Evolutionary conservation across 2,797 vertebrate species (phyloP).

Genomic region (Enteromius afrohamiltoni): DNA sequence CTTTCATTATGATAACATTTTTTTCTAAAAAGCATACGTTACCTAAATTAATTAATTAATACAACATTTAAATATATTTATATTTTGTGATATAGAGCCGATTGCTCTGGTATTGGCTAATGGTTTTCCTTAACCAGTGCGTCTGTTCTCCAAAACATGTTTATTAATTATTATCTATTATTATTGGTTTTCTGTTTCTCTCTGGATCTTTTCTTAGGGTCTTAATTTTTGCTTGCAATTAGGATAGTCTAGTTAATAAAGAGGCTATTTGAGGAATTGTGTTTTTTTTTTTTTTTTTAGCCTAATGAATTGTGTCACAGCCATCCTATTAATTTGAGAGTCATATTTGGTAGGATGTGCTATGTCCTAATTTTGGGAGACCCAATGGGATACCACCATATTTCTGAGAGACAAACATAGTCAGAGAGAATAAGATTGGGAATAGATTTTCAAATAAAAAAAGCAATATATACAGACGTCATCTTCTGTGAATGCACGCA

Average conservation of each 20-base stretch:
- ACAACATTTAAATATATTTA: not conserved
- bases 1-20: no score
- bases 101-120: not conserved
- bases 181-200: not conserved
- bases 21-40: no score
- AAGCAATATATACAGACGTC: not conserved
- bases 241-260: constrained; percentile 53
- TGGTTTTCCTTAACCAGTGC: not conserved
- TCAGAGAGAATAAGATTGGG: not conserved
- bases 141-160: not conserved
- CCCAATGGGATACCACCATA: constrained; percentile 27
- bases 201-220: constrained; percentile 9
- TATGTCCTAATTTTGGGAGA: constrained; percentile 51
- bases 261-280: constrained; percentile 48
- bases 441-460: constrained; percentile 8
- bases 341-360: constrained; percentile 26
- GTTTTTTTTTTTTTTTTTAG: not conserved
- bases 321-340: constrained; percentile 44
- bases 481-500: not conserved
- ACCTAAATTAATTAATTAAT: not conserved
- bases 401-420: constrained; percentile 28
- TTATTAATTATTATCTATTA: not conserved
- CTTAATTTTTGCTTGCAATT: constrained; percentile 25
- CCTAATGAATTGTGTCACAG: constrained; percentile 37
- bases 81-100: not conserved